Percentiles rank a stretch among this genome's conserved stretches.
Conservation (phyloP, 23 tunicate genomes). For the Trididemnum nubilum region DNA sequence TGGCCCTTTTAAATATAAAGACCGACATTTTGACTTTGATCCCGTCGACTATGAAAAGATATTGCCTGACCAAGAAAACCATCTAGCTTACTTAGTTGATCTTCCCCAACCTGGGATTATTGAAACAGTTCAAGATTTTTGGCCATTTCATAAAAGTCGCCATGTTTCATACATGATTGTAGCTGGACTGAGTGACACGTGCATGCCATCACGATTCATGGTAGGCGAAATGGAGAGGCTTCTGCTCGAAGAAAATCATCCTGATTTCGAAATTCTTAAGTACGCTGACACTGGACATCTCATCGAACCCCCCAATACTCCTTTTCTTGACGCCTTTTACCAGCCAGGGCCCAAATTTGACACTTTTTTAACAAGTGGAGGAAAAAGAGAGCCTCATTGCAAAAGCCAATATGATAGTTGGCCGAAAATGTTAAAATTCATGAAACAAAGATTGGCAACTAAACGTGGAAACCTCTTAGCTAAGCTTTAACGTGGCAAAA, state of each 20-base stretch:
- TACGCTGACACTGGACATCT: slow-evolving; percentile 66
- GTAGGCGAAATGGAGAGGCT: slow-evolving; percentile 27
- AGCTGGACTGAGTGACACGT: slow-evolving; percentile 30
- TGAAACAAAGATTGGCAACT: not conserved
- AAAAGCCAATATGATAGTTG: slow-evolving; percentile 65
- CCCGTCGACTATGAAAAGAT: not conserved
- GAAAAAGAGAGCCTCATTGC: slow-evolving; percentile 48
- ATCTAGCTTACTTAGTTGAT: not conserved
- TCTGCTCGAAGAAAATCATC: slow-evolving; percentile 27
- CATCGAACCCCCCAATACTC: slow-evolving; percentile 46
- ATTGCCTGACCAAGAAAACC: not conserved
- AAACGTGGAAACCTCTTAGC: no score
- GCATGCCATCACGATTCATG: slow-evolving; percentile 11
- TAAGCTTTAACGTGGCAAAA: no score
- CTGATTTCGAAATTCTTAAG: slow-evolving; percentile 34
- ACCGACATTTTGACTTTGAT: not conserved
- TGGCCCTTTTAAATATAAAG: not conserved
- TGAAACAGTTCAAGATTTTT: not conserved
- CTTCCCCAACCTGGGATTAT: not conserved
- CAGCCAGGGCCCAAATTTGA: not conserved
- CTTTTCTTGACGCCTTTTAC: not conserved
- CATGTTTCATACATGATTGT: slow-evolving; percentile 49
- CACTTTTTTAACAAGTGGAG: slow-evolving; percentile 44
- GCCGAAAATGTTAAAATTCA: not conserved
- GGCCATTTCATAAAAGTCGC: slow-evolving; percentile 16